Conservation (phyloP, 2,113 vertebrate species). For the Isurus oxyrinchus region DNA sequence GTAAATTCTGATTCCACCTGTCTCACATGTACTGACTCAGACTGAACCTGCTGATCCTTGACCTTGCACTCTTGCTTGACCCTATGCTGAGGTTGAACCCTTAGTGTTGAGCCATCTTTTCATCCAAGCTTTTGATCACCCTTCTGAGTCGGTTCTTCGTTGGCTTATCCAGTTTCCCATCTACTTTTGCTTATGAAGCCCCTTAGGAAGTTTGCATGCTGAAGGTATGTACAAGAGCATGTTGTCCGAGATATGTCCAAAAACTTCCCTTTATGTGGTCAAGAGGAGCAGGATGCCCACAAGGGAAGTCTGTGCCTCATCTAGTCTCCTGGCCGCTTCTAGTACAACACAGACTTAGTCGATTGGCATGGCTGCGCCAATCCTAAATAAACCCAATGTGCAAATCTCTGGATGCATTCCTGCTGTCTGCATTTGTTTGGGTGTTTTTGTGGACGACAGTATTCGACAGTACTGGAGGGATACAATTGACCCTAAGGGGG, state of each 20-base stretch:
- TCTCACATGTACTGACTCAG: background rate
- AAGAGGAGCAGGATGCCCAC: background rate
- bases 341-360: background rate
- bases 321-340: background rate
- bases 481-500: background rate
- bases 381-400: background rate
- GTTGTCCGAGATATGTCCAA: background rate
- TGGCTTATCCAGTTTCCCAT: background rate
- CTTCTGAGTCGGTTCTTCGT: too few species aligned
- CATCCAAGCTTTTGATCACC: too few species aligned
- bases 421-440: background rate
- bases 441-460: background rate
- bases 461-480: background rate
- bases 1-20: background rate
- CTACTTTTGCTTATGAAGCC: background rate
- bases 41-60: too few species aligned
- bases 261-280: background rate
- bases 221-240: background rate
- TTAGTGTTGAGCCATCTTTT: too few species aligned
- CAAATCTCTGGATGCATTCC: background rate
- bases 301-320: background rate
- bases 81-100: too few species aligned
- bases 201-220: background rate
- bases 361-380: background rate
- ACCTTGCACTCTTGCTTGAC: too few species aligned